Percentiles rank a stretch among this genome's conserved stretches.
Conservation (phyloP, 2,113 vertebrate genomes). For the Microtus oregoni region DNA sequence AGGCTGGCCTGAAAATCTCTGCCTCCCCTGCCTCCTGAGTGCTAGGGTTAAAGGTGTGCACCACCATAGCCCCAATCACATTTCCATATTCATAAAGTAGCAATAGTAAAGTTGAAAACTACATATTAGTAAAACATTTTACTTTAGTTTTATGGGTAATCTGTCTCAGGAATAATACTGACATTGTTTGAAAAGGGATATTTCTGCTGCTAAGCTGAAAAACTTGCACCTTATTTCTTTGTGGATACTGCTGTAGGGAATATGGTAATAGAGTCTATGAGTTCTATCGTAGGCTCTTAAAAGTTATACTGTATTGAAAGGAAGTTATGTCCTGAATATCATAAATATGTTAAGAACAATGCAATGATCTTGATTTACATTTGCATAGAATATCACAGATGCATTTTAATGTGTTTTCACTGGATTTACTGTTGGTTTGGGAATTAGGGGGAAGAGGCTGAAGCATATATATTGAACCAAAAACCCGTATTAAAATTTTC, state of each 20-base stretch:
- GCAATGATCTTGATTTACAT: slow-evolving; percentile 31
- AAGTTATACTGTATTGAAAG: slow-evolving; percentile 3
- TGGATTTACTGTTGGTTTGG: slow-evolving; percentile 42
- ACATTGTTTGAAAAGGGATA: slow-evolving; percentile 1
- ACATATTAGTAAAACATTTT: slow-evolving; percentile 30
- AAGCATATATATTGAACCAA: neutral
- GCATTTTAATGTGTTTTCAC: slow-evolving; percentile 22
- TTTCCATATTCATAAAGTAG: slow-evolving; percentile 57
- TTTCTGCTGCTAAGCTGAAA: slow-evolving; percentile 30
- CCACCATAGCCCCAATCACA: no score
- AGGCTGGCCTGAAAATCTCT: no score
- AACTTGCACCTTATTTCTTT: neutral
- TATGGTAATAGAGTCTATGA: neutral
- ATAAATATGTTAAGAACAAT: slow-evolving; percentile 57
- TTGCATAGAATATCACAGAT: slow-evolving; percentile 21
- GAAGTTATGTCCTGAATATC: slow-evolving; percentile 16
- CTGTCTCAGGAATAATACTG: slow-evolving; percentile 21
- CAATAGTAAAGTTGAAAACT: neutral
- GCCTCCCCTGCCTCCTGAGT: no score
- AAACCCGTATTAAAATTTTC: neutral
- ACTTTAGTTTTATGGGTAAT: slow-evolving; percentile 14
- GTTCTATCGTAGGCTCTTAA: neutral
- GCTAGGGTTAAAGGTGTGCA: no score
- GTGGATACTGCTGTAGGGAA: neutral
- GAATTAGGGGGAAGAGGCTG: neutral